Conservation (phyloP, 2,113 vertebrate genomes). For the Oryzias curvinotus region DNA sequence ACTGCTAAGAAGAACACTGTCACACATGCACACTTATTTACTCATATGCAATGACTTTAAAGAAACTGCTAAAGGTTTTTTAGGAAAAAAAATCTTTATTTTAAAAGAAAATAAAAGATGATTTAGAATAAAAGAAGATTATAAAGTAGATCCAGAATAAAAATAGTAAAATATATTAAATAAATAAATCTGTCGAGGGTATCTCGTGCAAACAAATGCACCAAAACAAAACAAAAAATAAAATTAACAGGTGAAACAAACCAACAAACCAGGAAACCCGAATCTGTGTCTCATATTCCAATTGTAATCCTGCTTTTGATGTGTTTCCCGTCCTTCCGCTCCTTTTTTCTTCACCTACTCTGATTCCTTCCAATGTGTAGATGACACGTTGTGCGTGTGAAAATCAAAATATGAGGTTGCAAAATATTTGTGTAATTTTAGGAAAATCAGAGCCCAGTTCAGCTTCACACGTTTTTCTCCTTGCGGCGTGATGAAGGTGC, state of each 20-base stretch:
- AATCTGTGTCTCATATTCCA: slow-evolving; percentile 31
- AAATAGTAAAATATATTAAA: no score
- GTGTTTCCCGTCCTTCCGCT: not conserved
- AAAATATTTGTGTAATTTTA: slow-evolving; percentile 9
- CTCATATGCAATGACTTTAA: no score
- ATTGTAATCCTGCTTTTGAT: slow-evolving; percentile 37
- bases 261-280: slow-evolving; percentile 14
- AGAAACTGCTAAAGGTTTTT: no score
- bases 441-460: slow-evolving; percentile 1
- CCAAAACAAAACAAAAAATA: not conserved
- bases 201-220: slow-evolving; percentile 25
- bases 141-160: no score
- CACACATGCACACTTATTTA: no score
- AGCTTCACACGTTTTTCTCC: slow-evolving; percentile 3
- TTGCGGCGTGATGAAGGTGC: slow-evolving; percentile 17
- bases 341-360: not conserved
- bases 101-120: no score
- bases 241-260: slow-evolving; percentile 15
- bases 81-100: no score
- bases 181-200: slow-evolving; percentile 7
- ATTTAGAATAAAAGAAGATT: no score
- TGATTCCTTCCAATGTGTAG: slow-evolving; percentile 3
- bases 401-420: slow-evolving; percentile 1
- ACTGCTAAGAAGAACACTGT: no score
- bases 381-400: not conserved